Base-by-base conservation (phyloP, 2,797 vertebrate genomes). In the Enteromius trimaculatus region DNA sequence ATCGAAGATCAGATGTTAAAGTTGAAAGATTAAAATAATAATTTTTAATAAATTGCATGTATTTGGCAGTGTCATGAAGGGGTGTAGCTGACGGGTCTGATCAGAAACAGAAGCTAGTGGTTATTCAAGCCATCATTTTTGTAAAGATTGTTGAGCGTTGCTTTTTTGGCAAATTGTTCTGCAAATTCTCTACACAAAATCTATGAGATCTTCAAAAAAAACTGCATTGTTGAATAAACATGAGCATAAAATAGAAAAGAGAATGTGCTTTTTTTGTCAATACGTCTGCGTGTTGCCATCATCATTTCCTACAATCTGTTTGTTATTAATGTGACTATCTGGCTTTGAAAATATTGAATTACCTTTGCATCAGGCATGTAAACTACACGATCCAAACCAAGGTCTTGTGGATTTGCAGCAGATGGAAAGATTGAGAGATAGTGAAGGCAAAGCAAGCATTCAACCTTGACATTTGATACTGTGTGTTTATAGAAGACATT, bases 331-430 rank as follows among this genome's bases (percentile, higher is more conserved):
- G 64, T 66, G 44, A 78, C 72, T 87, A 83, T 84, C 86, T 88
- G 86, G 23, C 68, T 78, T 70, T 82, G 44, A 29, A 53, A 75
- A 44, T 84, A 87, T 88, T 79, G 39, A 74, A 69, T 88, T 86
- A 85, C 88, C 58, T 75, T 68, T 77, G 71, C 83, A 68, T 72
- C 7, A 80, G 79, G 66, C 66, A 69, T 82, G 21, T 39, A 78
- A 75, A 78, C 92, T 89, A 88, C 85, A 89, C 92, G 90, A 89
- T 84, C 81, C 89, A 92, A 91, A 92, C 92, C 92, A 93, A 93
- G 92, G 93, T 87, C 91, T 84, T 85, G 79, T 86, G 86, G 84
- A 88, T 79, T 87, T 89, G 70, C 53, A 79, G 87, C 81, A 84
- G 90, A 91, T 81, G 87, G 79, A 87, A 85, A 86, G 84, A 88